A percentile compares a stretch with the other conserved stretches of the same genome.
These are phyloP conservation scores for Caenorhabditis elegans DNA, from an alignment of 1,140 invertebrate genomes.

Conservation along the genomic window DNA sequence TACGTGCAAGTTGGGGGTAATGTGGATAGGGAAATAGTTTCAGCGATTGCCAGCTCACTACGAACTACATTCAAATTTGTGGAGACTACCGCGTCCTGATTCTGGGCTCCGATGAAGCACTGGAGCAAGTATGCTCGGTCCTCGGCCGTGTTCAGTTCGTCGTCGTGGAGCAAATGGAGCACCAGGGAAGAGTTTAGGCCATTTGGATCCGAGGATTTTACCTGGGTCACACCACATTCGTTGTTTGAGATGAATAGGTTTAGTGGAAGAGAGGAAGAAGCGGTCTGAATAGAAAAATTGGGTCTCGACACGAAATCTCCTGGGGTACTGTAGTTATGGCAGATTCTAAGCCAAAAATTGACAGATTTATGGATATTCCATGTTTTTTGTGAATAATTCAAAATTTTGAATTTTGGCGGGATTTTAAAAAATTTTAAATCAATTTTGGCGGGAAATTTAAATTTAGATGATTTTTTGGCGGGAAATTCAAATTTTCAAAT, in stretches of 20 bases:
- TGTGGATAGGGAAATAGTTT: slow-evolving; percentile 41
- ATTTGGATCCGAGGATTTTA: slow-evolving; percentile 2
- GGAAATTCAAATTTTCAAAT: too few species aligned
- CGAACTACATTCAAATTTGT: slow-evolving; percentile 35
- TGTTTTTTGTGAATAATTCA: neutral
- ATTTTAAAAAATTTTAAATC: too few species aligned
- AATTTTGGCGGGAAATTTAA: too few species aligned
- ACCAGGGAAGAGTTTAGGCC: slow-evolving; percentile 39
- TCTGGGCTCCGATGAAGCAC: slow-evolving; percentile 39
- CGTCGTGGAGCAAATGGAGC: slow-evolving; percentile 40
- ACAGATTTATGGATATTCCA: neutral
- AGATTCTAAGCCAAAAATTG: too few species aligned
- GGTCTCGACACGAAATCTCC: too few species aligned
- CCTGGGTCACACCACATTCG: slow-evolving; percentile 37
- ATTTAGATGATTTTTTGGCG: too few species aligned
- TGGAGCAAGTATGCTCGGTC: slow-evolving; percentile 45
- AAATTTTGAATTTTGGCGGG: neutral
- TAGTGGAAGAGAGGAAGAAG: neutral
- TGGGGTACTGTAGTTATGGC: too few species aligned
- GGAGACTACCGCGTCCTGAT: slow-evolving; percentile 30
- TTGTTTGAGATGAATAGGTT: slow-evolving; percentile 22
- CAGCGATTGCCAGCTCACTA: slow-evolving; percentile 40
- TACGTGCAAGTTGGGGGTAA: slow-evolving; percentile 48
- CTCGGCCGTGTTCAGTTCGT: slow-evolving; percentile 25
- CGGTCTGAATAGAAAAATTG: neutral